phyloP scores from a whole-genome alignment of 1,140 invertebrate species.

The Holcopasites calliopsidis region DNA sequence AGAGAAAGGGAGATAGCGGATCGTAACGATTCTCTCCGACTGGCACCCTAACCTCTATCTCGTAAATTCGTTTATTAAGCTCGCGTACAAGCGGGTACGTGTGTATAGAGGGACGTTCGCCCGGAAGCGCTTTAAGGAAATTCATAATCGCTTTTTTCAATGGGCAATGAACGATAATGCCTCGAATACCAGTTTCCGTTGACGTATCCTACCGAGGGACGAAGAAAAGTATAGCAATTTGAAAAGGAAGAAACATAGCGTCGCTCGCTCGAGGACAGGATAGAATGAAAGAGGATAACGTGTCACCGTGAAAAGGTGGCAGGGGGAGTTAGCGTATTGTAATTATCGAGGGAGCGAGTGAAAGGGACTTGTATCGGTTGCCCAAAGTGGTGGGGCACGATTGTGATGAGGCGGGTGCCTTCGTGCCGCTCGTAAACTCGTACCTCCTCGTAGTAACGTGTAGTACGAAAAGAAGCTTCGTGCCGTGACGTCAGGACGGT shows the following conservation, averaged over 20 bases:
- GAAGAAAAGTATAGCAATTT: not conserved
- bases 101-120: not conserved
- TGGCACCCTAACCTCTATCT: constrained; percentile 32
- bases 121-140: not conserved
- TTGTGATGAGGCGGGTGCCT: constrained; percentile 22
- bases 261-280: not conserved
- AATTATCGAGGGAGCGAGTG: constrained; percentile 42
- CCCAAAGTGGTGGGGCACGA: constrained; percentile 15
- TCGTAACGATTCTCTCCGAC: not conserved
- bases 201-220: not conserved
- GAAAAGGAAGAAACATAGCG: no score
- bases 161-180: not conserved
- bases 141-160: not conserved
- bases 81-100: no score
- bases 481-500: constrained; percentile 47
- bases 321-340: constrained; percentile 2
- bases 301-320: not conserved
- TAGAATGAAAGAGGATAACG: not conserved
- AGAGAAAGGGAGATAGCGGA: constrained; percentile 9
- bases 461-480: constrained; percentile 37
- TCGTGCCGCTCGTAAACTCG: constrained; percentile 28
- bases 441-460: constrained; percentile 5
- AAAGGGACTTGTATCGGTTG: constrained; percentile 40
- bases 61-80: constrained; percentile 12
- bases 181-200: not conserved